Evolutionary conservation across 2,888 invertebrate species (phyloP).

Genomic region (Melinaea marsaeus): DNA sequence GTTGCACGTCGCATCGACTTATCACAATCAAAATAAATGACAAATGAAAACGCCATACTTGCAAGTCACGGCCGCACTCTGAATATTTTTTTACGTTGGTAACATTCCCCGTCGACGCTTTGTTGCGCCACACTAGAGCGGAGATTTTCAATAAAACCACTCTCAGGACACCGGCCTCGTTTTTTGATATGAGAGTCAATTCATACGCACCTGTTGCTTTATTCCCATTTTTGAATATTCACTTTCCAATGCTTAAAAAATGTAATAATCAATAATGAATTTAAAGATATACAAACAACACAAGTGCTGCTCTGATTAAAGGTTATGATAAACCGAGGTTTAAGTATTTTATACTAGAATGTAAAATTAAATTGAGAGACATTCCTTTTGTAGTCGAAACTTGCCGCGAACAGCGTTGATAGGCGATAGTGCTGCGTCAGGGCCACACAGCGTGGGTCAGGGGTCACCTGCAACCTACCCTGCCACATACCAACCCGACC

Average conservation of each 20-base stretch:
- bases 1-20: slow-evolving; percentile 58
- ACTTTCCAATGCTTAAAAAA: slow-evolving; percentile 12
- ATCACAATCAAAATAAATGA: slow-evolving; percentile 79
- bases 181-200: slow-evolving; percentile 52
- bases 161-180: slow-evolving; percentile 58
- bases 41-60: slow-evolving; percentile 72
- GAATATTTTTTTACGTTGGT: slow-evolving; percentile 57
- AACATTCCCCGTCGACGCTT: slow-evolving; percentile 62
- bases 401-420: slow-evolving; percentile 14
- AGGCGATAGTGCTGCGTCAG: slow-evolving; percentile 50
- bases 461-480: slow-evolving; percentile 63
- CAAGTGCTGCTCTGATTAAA: too few relatives aligned
- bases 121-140: slow-evolving; percentile 62
- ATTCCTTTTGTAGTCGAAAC: neutral
- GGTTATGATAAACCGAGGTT: too few relatives aligned
- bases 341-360: neutral
- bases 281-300: too few relatives aligned
- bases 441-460: slow-evolving; percentile 63
- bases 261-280: neutral
- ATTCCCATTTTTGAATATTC: slow-evolving; percentile 36
- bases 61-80: slow-evolving; percentile 67
- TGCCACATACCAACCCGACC: slow-evolving; percentile 45
- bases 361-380: neutral
- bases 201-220: slow-evolving; percentile 71
- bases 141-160: slow-evolving; percentile 70